phyloP scores from a whole-genome alignment of 2,113 vertebrate genomes.

The Alexandromys fortis region DNA sequence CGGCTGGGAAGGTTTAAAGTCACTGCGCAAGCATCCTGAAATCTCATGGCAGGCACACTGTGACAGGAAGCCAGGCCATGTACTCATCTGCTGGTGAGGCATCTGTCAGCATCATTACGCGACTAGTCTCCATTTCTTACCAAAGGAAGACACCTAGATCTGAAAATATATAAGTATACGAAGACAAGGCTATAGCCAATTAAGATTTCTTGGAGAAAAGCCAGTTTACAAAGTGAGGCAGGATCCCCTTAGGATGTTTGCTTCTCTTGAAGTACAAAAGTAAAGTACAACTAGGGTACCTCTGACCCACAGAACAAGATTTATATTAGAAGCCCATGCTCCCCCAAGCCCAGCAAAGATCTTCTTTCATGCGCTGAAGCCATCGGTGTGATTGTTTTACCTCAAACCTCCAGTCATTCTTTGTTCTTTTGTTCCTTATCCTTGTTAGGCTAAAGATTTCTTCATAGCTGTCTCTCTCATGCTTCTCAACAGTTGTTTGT shows the following conservation, averaged over 20 bases:
- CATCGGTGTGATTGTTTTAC: neutral
- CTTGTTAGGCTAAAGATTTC: neutral
- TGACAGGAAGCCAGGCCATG: neutral
- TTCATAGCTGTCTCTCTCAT: neutral
- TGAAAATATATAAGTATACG: neutral
- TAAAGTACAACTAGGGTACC: slow-evolving; percentile 37
- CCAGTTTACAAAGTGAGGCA: slow-evolving; percentile 40
- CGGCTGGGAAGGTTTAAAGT: neutral
- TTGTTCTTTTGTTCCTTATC: neutral
- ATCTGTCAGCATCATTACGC: neutral
- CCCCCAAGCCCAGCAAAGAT: slow-evolving; percentile 5
- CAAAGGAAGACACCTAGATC: neutral
- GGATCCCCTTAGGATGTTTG: slow-evolving; percentile 52
- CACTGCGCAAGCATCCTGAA: neutral
- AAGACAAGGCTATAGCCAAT: slow-evolving; percentile 46
- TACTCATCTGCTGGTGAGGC: neutral
- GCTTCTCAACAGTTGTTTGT: neutral
- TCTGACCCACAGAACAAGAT: slow-evolving; percentile 18
- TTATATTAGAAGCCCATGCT: neutral
- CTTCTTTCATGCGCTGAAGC: slow-evolving; percentile 42
- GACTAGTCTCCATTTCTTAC: neutral
- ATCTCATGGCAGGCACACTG: neutral
- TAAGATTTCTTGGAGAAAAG: slow-evolving; percentile 62
- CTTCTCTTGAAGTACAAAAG: slow-evolving; percentile 56
- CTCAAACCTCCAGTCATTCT: neutral